A percentile compares a stretch with the other conserved stretches of the same genome.
These are phyloP conservation scores for Nyctibius bracteatus DNA, from an alignment of 2,113 vertebrate species.

Conservation along the genomic window DNA sequence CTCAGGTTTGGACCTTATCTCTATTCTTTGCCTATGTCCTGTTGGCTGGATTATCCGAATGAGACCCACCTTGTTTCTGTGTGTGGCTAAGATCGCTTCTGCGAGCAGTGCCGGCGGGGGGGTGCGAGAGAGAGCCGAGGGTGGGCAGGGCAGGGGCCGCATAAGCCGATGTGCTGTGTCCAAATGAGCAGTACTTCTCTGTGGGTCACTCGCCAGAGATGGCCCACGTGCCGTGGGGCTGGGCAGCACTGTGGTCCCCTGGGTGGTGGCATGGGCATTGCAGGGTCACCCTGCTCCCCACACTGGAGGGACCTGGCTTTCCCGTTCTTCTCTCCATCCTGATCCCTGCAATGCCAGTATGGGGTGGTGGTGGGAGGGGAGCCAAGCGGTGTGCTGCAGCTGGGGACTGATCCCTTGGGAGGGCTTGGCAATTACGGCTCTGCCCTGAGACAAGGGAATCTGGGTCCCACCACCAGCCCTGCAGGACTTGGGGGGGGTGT, in stretches of 20 bases:
- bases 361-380: background rate
- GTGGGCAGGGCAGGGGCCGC: background rate
- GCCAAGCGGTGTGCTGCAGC: background rate
- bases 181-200: accelerated
- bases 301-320: background rate
- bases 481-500: background rate
- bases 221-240: accelerated
- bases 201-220: accelerated
- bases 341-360: background rate
- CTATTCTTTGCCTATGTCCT: background rate
- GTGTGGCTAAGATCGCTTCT: accelerated
- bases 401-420: background rate
- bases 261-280: accelerated
- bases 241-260: background rate
- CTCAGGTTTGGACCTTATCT: background rate
- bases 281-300: accelerated
- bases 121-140: background rate
- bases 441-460: background rate
- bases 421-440: background rate
- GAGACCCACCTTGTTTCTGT: background rate
- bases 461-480: background rate
- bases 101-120: accelerated
- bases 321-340: background rate
- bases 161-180: accelerated
- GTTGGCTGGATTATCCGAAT: accelerated